These are phyloP conservation scores for Linepithema humile DNA, from an alignment of 1,140 invertebrate genomes.

Conservation along the genomic window DNA sequence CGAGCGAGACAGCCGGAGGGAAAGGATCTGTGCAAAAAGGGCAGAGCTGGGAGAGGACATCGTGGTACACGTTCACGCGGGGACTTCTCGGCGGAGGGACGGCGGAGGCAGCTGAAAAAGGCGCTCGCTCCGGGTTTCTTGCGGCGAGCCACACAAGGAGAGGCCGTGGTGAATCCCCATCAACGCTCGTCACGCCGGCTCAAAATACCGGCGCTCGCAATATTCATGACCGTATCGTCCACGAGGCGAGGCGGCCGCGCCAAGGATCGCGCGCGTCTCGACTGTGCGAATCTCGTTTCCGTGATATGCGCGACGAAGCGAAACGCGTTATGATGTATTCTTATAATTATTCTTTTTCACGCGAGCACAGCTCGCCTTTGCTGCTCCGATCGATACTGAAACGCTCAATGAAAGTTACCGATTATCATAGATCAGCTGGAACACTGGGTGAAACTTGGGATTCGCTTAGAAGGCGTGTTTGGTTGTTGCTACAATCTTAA, in stretches of 20 bases:
- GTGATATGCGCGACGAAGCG: background rate
- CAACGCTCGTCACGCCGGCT: slow-evolving; percentile 81
- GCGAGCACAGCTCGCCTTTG: background rate
- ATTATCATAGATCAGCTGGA: background rate
- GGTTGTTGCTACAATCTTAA: background rate
- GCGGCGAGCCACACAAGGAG: slow-evolving; percentile 80
- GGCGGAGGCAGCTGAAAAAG: slow-evolving; percentile 72
- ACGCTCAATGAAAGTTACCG: background rate
- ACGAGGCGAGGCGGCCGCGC: slow-evolving; percentile 1
- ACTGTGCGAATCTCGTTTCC: background rate
- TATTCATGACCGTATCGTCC: slow-evolving; percentile 75
- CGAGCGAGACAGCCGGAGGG: background rate
- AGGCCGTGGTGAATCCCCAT: slow-evolving; percentile 75
- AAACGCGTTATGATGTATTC: background rate
- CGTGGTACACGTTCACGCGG: background rate
- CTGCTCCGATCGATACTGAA: background rate
- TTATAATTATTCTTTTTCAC: background rate
- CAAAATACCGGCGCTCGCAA: slow-evolving; percentile 78
- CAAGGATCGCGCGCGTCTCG: background rate
- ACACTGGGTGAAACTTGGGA: background rate
- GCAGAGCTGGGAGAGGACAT: background rate
- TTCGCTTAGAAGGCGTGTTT: background rate
- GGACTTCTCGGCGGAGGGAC: slow-evolving; percentile 32
- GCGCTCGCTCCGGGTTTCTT: slow-evolving; percentile 73
- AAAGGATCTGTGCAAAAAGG: slow-evolving; percentile 40